phyloP scores from a whole-genome alignment of 2,888 invertebrate species.

The Stenodera caucasica region DNA sequence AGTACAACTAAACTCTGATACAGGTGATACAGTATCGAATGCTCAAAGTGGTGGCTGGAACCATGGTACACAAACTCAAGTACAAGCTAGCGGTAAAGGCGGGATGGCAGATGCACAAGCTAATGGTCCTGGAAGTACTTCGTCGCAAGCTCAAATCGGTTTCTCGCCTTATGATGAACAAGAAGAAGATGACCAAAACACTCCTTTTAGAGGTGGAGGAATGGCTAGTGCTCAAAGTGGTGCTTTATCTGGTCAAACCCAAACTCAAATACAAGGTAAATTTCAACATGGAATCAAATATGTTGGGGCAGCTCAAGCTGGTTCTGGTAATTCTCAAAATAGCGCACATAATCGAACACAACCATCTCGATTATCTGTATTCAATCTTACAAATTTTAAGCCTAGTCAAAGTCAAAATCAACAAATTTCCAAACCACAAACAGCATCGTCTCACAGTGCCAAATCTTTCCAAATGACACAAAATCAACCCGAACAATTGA shows the following conservation, averaged over 20 bases:
- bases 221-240: slow-evolving; percentile 79
- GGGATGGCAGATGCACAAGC: slow-evolving; percentile 87
- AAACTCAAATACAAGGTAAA: slow-evolving; percentile 80
- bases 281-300: slow-evolving; percentile 64
- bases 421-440: not conserved
- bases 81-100: slow-evolving; percentile 79
- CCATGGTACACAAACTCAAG: slow-evolving; percentile 78
- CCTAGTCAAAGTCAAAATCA: slow-evolving; percentile 10
- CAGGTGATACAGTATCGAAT: slow-evolving; percentile 73
- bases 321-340: slow-evolving; percentile 69
- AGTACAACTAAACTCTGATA: slow-evolving; percentile 73
- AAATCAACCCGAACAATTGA: slow-evolving; percentile 9
- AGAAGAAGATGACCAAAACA: slow-evolving; percentile 58
- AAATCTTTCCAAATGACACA: not conserved
- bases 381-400: slow-evolving; percentile 21
- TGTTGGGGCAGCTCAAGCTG: slow-evolving; percentile 78
- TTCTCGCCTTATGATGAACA: slow-evolving; percentile 74
- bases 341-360: slow-evolving; percentile 45
- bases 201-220: slow-evolving; percentile 74
- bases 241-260: slow-evolving; percentile 74
- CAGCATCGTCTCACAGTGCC: not conserved
- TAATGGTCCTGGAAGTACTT: slow-evolving; percentile 80
- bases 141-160: slow-evolving; percentile 87
- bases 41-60: slow-evolving; percentile 75
- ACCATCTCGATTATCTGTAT: slow-evolving; percentile 29